phyloP scores from a whole-genome alignment of 2,113 vertebrate genomes.

The Melanerpes formicivorus region DNA sequence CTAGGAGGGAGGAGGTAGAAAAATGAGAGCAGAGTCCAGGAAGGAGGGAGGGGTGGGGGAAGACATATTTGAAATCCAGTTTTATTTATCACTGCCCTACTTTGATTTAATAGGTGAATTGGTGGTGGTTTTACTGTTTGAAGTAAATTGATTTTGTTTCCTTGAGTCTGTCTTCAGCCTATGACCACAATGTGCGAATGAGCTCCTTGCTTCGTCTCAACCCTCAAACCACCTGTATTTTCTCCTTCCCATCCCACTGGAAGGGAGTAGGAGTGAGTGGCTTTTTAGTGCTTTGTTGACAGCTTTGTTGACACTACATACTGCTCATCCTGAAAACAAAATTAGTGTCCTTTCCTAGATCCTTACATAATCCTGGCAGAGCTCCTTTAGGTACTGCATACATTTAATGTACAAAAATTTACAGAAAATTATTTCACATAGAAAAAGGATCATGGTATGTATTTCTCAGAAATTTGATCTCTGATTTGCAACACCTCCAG shows the following conservation, averaged over 20 bases:
- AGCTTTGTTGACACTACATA: background rate
- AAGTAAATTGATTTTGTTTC: background rate
- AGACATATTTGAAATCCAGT: background rate
- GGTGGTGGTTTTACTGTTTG: background rate
- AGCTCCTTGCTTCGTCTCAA: background rate
- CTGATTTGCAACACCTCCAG: background rate
- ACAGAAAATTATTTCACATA: background rate
- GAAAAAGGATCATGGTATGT: background rate
- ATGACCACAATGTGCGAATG: background rate
- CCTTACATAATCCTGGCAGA: background rate
- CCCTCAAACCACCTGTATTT: background rate
- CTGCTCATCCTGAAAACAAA: background rate
- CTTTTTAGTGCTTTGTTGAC: background rate
- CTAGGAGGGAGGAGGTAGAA: background rate
- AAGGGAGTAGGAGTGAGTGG: background rate
- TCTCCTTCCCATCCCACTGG: background rate
- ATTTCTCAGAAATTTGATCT: background rate
- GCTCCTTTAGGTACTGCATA: background rate
- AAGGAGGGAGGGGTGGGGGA: background rate
- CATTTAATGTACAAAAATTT: background rate
- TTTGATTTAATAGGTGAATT: background rate
- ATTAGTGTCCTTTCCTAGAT: background rate
- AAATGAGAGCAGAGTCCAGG: background rate
- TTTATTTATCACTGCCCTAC: background rate
- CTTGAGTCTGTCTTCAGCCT: background rate